These are phyloP conservation scores for Parazoanthus swiftii DNA, from an alignment of 92 coral and sea anemone species.

Conservation along the genomic window DNA sequence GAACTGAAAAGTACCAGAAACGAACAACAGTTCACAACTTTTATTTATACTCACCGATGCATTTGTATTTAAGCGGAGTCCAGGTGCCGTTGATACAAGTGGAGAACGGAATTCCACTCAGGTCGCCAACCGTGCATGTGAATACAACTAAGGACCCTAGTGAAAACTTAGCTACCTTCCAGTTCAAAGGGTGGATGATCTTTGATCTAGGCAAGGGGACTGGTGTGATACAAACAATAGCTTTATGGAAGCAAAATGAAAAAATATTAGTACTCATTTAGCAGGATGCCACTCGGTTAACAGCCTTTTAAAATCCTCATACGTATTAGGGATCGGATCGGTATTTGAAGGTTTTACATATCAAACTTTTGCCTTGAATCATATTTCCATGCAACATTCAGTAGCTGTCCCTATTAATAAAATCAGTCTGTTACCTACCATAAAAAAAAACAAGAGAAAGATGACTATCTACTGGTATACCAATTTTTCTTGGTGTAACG, in stretches of 20 bases:
- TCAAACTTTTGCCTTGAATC: too few species aligned
- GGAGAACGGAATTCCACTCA: neutral
- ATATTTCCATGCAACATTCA: too few species aligned
- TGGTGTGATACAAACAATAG: neutral
- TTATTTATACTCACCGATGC: neutral
- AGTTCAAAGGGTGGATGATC: neutral
- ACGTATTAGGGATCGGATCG: too few species aligned
- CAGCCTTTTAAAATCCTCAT: too few species aligned
- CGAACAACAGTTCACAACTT: too few species aligned
- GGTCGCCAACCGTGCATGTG: neutral
- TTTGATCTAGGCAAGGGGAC: neutral
- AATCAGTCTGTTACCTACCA: too few species aligned
- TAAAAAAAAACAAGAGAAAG: too few species aligned
- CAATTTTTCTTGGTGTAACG: too few species aligned
- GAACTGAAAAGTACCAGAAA: too few species aligned
- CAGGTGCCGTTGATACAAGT: neutral
- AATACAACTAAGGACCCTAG: conserved; percentile 15
- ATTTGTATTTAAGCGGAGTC: neutral
- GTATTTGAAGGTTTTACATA: too few species aligned
- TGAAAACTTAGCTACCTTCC: neutral
- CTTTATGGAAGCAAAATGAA: neutral
- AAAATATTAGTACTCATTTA: neutral
- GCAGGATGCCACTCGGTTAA: neutral
- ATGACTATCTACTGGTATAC: too few species aligned
- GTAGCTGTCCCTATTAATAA: too few species aligned